Evolutionary conservation across 2,113 vertebrate genomes (phyloP).

Genomic region (Potamarius usumacintae): DNA sequence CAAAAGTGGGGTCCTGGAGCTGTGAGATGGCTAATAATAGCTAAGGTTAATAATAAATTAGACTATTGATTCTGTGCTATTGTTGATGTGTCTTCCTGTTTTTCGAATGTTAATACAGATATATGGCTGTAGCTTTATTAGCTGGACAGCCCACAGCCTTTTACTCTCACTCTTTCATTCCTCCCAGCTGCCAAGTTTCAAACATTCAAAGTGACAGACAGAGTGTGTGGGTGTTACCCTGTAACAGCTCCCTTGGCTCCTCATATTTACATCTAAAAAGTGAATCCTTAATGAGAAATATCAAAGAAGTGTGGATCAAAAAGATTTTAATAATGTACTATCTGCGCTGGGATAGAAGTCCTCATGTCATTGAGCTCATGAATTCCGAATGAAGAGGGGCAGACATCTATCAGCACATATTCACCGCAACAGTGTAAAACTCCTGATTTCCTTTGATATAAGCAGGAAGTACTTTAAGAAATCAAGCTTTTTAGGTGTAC

Average conservation of each 20-base stretch:
- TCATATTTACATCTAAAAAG: conserved; percentile 91
- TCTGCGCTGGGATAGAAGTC: conserved; percentile 41
- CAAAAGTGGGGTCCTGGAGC: not conserved
- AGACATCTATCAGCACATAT: conserved; percentile 49
- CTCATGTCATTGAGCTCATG: conserved; percentile 49
- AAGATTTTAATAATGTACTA: conserved; percentile 87
- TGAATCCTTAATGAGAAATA: conserved; percentile 90
- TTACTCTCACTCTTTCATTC: conserved; percentile 21
- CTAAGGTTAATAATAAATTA: not conserved
- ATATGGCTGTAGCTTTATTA: not conserved
- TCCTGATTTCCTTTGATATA: conserved; percentile 42
- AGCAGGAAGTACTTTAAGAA: conserved; percentile 37
- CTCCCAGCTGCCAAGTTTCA: conserved; percentile 48
- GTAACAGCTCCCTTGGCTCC: conserved; percentile 89
- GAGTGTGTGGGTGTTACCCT: conserved; percentile 79
- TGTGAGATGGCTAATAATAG: not conserved
- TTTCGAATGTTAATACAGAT: not conserved
- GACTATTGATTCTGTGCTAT: not conserved
- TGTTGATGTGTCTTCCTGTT: conserved; percentile 20
- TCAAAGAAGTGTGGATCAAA: conserved; percentile 88
- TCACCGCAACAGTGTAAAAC: conserved; percentile 30
- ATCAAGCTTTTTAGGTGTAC: conserved; percentile 43
- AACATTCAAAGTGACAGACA: conserved; percentile 82
- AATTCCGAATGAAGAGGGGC: conserved; percentile 48
- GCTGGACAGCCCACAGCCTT: conserved; percentile 27